Base-by-base conservation (phyloP, 2,797 vertebrate species). In the Rhinella marina region DNA sequence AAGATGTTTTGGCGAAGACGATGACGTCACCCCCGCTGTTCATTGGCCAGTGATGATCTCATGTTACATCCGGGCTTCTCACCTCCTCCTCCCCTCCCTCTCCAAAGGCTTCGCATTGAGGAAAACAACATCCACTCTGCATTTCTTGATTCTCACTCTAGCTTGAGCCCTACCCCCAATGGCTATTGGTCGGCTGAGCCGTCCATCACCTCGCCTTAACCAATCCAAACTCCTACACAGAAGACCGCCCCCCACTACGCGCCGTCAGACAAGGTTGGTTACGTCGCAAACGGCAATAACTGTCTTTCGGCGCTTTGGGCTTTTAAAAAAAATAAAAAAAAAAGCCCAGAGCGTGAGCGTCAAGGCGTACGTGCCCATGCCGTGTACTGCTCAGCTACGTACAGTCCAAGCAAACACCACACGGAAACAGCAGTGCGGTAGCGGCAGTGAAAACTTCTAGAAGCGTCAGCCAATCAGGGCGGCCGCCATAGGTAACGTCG, bases 51-150 rank as follows among this genome's bases (percentile, higher is more conserved):
- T 64, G 81, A 89, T 89, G 88, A 89, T 79, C 73, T 89, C 88
- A 89, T 89, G 75, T 86, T 89, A 86, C 88, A 89, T 89, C 81
- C 88, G 88, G 88, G 85, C 17, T 21, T 54, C 21, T 80, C 48
- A 3, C 52, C 27, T 2, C 23, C 48, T 41, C 50, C 14, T 27
- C 52, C 17, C 78, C 81, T n/a, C 57, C 75, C 2, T 32, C 14
- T 2, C n/a, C 32, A 11, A 78, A 13, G 25, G 29, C 25, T 59
- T 89, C 64, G 81, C 88, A 87, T 84, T 89, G 88, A 89, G 75
- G 88, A 89, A 86, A 89, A 89, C 88, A 89, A 89, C 88, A 87
- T 86, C 61, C 66, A 52, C 16, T 59, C 41, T 41, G 75, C 85
- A 25, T 50, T 79, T 66, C 25, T 57, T n/a, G 23, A 32, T 25